These are phyloP conservation scores for Aphaenogaster floridana DNA, from an alignment of 1,140 invertebrate genomes.

Conservation along the genomic window DNA sequence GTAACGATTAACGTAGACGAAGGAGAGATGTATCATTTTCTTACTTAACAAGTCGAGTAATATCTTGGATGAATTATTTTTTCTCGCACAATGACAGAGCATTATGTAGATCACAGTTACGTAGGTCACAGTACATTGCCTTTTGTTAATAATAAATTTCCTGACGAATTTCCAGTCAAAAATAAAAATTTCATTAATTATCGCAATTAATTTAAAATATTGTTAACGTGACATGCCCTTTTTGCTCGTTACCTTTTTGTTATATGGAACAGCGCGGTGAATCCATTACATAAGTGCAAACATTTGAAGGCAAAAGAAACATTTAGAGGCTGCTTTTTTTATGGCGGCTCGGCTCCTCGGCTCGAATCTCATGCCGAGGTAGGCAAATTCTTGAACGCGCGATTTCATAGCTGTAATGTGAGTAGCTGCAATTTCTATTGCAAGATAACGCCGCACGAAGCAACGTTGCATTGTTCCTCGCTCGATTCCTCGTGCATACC, in stretches of 20 bases:
- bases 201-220: neutral
- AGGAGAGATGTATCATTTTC: neutral
- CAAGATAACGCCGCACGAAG: conserved; percentile 33
- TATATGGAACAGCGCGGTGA: neutral
- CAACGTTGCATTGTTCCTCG: conserved; percentile 22
- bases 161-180: neutral
- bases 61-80: neutral
- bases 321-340: conserved; percentile 15
- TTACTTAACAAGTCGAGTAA: conserved; percentile 1
- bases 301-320: neutral
- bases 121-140: neutral
- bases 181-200: neutral
- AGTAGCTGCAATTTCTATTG: conserved; percentile 42
- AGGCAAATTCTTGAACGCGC: conserved; percentile 45
- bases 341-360: neutral
- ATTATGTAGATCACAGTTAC: neutral
- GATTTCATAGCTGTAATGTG: conserved; percentile 52
- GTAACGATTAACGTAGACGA: conserved; percentile 17
- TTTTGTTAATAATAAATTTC: neutral
- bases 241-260: neutral
- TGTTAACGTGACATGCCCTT: neutral
- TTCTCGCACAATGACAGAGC: neutral
- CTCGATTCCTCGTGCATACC: neutral
- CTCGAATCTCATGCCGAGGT: conserved; percentile 37
- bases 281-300: conserved; percentile 18